Evolutionary conservation across 1,140 invertebrate genomes (phyloP), one percentile per base, ranked within the genome.

Genomic region (Adoxophyes honmai): DNA sequence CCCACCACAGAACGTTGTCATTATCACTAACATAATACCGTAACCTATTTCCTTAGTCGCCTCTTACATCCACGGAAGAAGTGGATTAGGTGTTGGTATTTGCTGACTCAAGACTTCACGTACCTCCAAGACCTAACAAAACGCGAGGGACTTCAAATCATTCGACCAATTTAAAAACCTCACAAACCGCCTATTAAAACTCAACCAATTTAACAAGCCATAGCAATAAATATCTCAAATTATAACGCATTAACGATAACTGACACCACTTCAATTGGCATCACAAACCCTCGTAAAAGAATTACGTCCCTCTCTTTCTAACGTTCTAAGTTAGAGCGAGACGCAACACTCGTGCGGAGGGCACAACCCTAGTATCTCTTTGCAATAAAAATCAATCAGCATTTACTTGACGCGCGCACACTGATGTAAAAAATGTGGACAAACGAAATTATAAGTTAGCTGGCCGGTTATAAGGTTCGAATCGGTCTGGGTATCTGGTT

Each of bases 351-450:
- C 6, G 21, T 6, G 21, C 2, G 21, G 42, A 21, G 42, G 16
- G 16, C 16, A 18, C 70, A 80, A 55, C 73, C 77, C 65, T 80
- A 62, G 62, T 61, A 48, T 57, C 53, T 59, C 39, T 57, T 57
- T 58, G 70, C 78, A 81, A 81, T 81, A 81, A 81, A 83, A 83
- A 81, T 79, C 78, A 83, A 79, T 81, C 78, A 83, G 66, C 69
- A 65, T 64, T 67, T 64, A 68, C 61, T 60, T 60, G 48, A 39
- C 21, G 42, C 11, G 42, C 21, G 16, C 16, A 48, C 42, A 21
- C 39, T 16, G 21, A 44, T 44, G 16, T 14, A 44, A 44, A 44
- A 44, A n/a, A n/a, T n/a, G n/a, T n/a, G n/a, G n/a, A n/a, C n/a
- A n/a, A n/a, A n/a, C n/a, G n/a, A n/a, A n/a, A n/a, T n/a, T n/a